Evolutionary conservation across 2,797 vertebrate species (phyloP).

Genomic region (Euphonia xanthogaster): DNA sequence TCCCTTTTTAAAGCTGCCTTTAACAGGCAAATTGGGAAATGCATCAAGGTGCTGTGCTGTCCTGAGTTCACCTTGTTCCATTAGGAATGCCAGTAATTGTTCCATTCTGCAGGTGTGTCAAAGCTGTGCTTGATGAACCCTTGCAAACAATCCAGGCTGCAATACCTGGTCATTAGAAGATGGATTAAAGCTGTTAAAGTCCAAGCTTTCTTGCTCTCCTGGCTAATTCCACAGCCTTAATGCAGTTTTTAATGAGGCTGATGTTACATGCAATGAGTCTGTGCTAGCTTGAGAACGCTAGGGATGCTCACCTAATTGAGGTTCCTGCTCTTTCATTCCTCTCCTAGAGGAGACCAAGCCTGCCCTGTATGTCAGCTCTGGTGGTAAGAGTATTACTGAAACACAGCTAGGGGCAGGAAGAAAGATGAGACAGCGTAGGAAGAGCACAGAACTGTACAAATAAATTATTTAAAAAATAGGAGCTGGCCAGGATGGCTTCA

Average conservation of each 20-base stretch:
- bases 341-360: not conserved
- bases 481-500: not conserved
- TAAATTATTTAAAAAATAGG: not conserved
- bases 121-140: not conserved
- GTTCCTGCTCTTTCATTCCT: not conserved
- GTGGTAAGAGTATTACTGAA: not conserved
- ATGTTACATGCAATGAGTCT: not conserved
- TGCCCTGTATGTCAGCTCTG: not conserved
- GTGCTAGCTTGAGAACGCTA: not conserved
- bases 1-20: not conserved
- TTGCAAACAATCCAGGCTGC: not conserved
- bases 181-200: constrained; percentile 31
- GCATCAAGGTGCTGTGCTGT: not conserved
- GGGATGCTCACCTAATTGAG: not conserved
- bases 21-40: not conserved
- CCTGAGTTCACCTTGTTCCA: constrained; percentile 9
- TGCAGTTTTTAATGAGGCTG: constrained; percentile 5
- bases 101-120: not conserved
- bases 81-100: not conserved
- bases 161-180: constrained; percentile 14
- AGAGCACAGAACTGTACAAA: not conserved
- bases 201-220: not conserved
- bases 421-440: not conserved
- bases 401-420: not conserved
- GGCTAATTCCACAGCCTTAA: not conserved